phyloP scores from a whole-genome alignment of 1,140 invertebrate species.

The Drosophila hydei region DNA sequence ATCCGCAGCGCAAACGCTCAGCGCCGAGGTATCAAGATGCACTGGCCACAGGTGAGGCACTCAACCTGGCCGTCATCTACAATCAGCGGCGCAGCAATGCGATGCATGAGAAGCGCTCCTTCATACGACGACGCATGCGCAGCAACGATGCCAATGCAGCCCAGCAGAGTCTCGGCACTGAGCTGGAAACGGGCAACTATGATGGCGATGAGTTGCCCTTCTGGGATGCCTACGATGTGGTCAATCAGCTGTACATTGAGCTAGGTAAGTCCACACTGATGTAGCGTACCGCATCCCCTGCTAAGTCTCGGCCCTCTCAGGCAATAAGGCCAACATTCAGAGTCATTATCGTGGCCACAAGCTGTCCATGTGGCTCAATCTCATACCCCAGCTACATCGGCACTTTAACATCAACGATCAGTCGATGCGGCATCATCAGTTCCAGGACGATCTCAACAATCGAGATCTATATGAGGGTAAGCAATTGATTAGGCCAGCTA shows the following conservation, averaged over 20 bases:
- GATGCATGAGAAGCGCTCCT: constrained; percentile 72
- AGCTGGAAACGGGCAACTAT: constrained; percentile 57
- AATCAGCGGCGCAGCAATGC: constrained; percentile 77
- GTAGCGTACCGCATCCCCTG: not conserved
- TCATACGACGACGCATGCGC: constrained; percentile 62
- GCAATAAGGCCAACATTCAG: constrained; percentile 88
- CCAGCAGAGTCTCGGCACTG: constrained; percentile 45
- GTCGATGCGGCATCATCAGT: constrained; percentile 91
- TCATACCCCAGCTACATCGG: constrained; percentile 94
- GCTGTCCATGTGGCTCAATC: constrained; percentile 95
- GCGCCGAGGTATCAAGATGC: constrained; percentile 23
- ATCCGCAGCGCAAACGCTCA: constrained; percentile 56
- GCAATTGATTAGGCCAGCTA: not conserved
- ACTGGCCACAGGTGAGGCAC: constrained; percentile 37
- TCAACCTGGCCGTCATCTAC: constrained; percentile 75
- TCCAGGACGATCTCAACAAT: constrained; percentile 86
- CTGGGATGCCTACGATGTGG: constrained; percentile 95
- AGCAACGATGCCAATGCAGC: constrained; percentile 55
- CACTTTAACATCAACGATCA: constrained; percentile 89
- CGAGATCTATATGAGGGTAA: constrained; percentile 76
- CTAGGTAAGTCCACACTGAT: constrained; percentile 87
- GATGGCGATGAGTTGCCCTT: constrained; percentile 86
- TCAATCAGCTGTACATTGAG: constrained; percentile 94
- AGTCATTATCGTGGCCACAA: constrained; percentile 95
- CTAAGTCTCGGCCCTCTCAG: constrained; percentile 74